Conservation (phyloP, 2,113 vertebrate species). For the Petrocephalus zakoni region DNA sequence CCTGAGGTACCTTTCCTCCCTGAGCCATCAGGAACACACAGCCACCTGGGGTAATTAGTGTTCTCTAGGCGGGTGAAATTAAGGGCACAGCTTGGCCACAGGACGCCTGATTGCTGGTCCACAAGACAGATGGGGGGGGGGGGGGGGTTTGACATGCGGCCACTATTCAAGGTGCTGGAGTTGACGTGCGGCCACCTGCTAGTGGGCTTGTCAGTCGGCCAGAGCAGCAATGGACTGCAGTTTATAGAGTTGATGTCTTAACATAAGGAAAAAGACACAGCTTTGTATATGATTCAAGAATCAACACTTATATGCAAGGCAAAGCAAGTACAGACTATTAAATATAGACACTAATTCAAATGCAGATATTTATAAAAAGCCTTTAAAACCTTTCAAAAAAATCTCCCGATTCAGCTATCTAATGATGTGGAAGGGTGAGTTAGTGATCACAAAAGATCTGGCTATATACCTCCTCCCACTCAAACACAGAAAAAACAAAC, state of each 20-base stretch:
- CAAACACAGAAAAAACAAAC: neutral
- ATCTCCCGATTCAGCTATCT: neutral
- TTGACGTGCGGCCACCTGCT: neutral
- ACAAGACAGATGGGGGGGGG: neutral
- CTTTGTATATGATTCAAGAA: neutral
- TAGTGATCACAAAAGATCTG: constrained; percentile 8
- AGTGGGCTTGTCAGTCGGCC: neutral
- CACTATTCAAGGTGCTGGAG: neutral
- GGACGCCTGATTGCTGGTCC: neutral
- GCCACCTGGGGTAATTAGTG: neutral
- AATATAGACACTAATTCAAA: neutral
- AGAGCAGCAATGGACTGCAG: neutral
- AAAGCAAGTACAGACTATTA: neutral
- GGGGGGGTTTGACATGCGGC: neutral
- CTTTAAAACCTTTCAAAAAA: neutral
- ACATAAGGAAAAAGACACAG: neutral
- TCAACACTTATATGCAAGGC: neutral
- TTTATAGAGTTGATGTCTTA: neutral
- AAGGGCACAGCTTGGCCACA: neutral
- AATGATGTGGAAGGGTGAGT: neutral
- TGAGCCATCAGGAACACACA: neutral
- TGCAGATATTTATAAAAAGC: neutral
- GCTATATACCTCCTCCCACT: neutral
- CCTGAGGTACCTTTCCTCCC: neutral
- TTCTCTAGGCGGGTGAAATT: neutral